Evolutionary conservation across 2,113 vertebrate species (phyloP).

Genomic region (Austrofundulus limnaeus): DNA sequence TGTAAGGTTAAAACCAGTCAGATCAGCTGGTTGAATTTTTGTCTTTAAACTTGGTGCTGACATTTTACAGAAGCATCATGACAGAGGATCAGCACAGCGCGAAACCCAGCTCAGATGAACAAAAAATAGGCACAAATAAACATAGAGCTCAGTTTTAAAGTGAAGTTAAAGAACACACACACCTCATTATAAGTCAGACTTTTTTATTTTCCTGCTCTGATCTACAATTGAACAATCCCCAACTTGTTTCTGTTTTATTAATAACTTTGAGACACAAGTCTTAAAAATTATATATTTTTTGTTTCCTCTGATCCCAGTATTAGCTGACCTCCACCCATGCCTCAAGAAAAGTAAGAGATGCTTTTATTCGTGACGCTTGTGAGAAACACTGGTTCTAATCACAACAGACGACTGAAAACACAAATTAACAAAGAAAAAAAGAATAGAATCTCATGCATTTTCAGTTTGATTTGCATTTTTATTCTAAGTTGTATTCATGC

Average conservation of each 20-base stretch:
- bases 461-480: conserved; percentile 77
- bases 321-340: conserved; percentile 37
- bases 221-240: conserved; percentile 30
- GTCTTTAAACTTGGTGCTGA: conserved; percentile 67
- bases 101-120: conserved; percentile 19
- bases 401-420: conserved; percentile 58
- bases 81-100: conserved; percentile 55
- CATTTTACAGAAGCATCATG: conserved; percentile 75
- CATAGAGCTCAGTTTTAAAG: too few relatives aligned
- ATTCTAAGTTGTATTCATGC: conserved; percentile 67
- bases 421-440: conserved; percentile 7
- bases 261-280: conserved; percentile 63
- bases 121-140: too few relatives aligned
- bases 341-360: conserved; percentile 23
- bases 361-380: conserved; percentile 50
- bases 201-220: too few relatives aligned
- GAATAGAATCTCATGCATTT: conserved; percentile 52
- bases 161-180: too few relatives aligned
- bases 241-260: conserved; percentile 49
- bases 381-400: conserved; percentile 66
- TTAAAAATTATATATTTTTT: conserved; percentile 58
- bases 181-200: too few relatives aligned
- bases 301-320: conserved; percentile 68
- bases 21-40: conserved; percentile 69
- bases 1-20: conserved; percentile 71